A percentile compares a stretch with the other conserved stretches of the same genome.
phyloP scores from a whole-genome alignment of 2,888 invertebrate species.

The Napeogenes sylphis region DNA sequence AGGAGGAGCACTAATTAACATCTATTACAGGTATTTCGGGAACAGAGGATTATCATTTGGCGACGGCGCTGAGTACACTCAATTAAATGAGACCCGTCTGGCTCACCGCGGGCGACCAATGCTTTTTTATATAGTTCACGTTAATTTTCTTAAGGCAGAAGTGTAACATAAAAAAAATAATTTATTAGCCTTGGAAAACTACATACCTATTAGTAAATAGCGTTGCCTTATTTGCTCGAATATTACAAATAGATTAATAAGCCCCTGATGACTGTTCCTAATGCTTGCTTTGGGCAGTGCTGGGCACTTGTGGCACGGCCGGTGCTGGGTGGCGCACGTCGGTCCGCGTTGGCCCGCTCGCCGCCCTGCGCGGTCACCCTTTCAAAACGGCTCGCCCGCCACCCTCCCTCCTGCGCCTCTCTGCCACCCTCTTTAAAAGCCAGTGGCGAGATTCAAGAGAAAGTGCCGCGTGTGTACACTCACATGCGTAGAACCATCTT shows the following conservation, averaged over 20 bases:
- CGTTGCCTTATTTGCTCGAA: background rate
- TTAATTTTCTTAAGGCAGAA: background rate
- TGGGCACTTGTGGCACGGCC: slow-evolving; percentile 36
- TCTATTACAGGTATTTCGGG: slow-evolving; percentile 75
- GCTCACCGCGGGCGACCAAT: slow-evolving; percentile 12
- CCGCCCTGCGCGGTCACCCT: slow-evolving; percentile 79
- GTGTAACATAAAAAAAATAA: background rate
- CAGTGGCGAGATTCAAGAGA: slow-evolving; percentile 80
- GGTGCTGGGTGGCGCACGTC: slow-evolving; percentile 41
- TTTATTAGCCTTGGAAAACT: background rate
- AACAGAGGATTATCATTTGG: slow-evolving; percentile 73
- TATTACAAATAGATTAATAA: background rate
- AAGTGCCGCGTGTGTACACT: slow-evolving; percentile 77
- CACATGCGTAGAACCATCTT: slow-evolving; percentile 75
- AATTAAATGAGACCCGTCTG: slow-evolving; percentile 60
- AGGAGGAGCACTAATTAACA: slow-evolving; percentile 73
- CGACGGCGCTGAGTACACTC: slow-evolving; percentile 75
- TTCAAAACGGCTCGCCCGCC: slow-evolving; percentile 63
- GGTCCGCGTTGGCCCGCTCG: slow-evolving; percentile 38
- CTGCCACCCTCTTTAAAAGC: slow-evolving; percentile 76
- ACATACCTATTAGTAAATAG: background rate
- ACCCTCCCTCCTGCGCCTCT: slow-evolving; percentile 47
- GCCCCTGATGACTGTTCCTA: background rate
- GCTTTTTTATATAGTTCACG: slow-evolving; percentile 1
- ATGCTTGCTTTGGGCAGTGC: slow-evolving; percentile 3